These are phyloP conservation scores for Mystacides longicornis DNA, from an alignment of 2,888 invertebrate species.

Conservation along the genomic window DNA sequence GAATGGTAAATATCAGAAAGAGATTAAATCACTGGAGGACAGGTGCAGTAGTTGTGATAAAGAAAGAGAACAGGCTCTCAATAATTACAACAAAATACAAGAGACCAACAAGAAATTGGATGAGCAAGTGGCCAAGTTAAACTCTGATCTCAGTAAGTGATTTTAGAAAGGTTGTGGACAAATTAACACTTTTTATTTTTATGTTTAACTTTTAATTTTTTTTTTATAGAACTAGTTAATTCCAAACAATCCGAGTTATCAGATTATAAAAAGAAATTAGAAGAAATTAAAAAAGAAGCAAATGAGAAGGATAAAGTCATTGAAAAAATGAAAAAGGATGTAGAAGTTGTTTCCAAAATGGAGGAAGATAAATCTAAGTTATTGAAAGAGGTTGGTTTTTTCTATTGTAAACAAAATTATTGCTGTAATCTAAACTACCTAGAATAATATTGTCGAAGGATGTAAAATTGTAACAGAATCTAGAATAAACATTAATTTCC, in stretches of 20 bases:
- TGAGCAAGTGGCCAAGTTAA: conserved; percentile 51
- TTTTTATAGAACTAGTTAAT: conserved; percentile 44
- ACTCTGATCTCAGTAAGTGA: conserved; percentile 52
- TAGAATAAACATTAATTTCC: no score
- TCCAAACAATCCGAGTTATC: conserved; percentile 49
- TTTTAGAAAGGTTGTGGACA: no score
- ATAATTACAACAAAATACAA: conserved; percentile 49
- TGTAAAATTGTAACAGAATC: no score
- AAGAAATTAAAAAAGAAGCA: conserved; percentile 57
- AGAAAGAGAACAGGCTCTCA: conserved; percentile 37
- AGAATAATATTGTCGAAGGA: no score
- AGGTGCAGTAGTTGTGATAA: conserved; percentile 37
- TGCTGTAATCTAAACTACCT: no score
- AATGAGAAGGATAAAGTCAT: conserved; percentile 56
- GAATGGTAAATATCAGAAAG: conserved; percentile 41
- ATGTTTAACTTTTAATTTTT: no score
- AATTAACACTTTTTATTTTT: no score
- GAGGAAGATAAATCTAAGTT: conserved; percentile 53
- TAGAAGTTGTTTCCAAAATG: conserved; percentile 41
- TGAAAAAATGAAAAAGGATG: conserved; percentile 53
- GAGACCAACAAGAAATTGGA: conserved; percentile 58
- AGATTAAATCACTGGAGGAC: conserved; percentile 41
- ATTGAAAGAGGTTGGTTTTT: conserved; percentile 47
- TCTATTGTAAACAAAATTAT: no score
- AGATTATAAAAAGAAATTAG: conserved; percentile 54